Conservation (phyloP, 2,113 vertebrate genomes). For the Pygathrix nemaeus region DNA sequence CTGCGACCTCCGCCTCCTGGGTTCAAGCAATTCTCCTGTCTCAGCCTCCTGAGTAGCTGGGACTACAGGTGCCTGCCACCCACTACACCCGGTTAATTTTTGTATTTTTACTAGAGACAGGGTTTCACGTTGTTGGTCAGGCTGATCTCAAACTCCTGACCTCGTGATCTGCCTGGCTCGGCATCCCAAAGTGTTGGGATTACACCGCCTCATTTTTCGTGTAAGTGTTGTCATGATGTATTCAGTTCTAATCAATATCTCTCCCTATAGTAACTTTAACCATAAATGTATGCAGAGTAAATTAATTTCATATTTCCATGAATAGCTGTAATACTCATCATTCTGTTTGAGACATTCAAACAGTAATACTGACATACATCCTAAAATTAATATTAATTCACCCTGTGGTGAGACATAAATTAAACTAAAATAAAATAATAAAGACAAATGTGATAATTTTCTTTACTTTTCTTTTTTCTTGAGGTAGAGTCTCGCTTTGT, state of each 20-base stretch:
- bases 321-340: neutral
- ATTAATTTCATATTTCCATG: conserved; percentile 10
- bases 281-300: neutral
- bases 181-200: too few relatives aligned
- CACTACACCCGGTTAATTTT: too few relatives aligned
- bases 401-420: neutral
- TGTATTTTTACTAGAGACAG: too few relatives aligned
- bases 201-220: neutral
- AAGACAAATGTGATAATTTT: conserved; percentile 19
- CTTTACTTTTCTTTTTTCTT: neutral
- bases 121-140: too few relatives aligned
- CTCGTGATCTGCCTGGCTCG: too few relatives aligned
- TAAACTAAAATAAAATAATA: conserved; percentile 30
- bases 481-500: too few relatives aligned
- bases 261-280: neutral
- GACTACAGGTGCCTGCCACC: too few relatives aligned
- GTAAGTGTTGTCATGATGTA: neutral
- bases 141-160: too few relatives aligned
- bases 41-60: too few relatives aligned
- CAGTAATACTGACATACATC: neutral
- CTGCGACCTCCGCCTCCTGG: too few relatives aligned
- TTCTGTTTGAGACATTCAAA: conserved; percentile 25
- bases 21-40: too few relatives aligned
- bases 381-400: conserved; percentile 43
- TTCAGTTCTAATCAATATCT: neutral